phyloP scores from a whole-genome alignment of 2,113 vertebrate species.

The Sturnira hondurensis region DNA sequence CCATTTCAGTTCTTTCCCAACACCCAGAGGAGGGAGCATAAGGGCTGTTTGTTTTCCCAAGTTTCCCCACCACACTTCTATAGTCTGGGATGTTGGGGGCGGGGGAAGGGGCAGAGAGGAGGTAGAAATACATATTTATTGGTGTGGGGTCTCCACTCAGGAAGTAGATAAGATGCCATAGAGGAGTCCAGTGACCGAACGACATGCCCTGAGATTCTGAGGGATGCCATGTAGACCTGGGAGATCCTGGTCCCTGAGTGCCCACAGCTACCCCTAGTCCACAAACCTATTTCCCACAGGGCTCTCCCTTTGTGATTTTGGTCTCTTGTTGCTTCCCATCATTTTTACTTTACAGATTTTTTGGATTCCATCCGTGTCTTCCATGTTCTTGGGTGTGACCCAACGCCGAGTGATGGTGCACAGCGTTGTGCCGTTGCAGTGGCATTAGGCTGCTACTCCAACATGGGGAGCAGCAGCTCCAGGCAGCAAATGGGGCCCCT shows the following conservation, averaged over 20 bases:
- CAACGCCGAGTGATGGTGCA: slow-evolving; percentile 22
- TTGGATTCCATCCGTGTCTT: background rate
- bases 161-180: background rate
- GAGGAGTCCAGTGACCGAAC: background rate
- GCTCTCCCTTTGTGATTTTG: background rate
- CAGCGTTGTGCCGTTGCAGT: too few relatives aligned
- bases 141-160: background rate
- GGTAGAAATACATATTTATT: background rate
- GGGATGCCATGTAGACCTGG: background rate
- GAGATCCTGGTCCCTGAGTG: background rate
- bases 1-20: slow-evolving; percentile 64
- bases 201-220: background rate
- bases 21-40: slow-evolving; percentile 34
- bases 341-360: background rate
- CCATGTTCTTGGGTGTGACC: background rate
- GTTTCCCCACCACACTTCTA: background rate
- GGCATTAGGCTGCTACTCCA: background rate
- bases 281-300: background rate
- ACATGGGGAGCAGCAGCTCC: background rate
- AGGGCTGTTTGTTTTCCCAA: background rate
- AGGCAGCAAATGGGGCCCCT: background rate
- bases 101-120: background rate
- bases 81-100: background rate
- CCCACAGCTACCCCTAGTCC: background rate
- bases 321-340: background rate